These are phyloP conservation scores for Scolopax rusticola DNA, from an alignment of 2,797 vertebrate species.

Conservation along the genomic window DNA sequence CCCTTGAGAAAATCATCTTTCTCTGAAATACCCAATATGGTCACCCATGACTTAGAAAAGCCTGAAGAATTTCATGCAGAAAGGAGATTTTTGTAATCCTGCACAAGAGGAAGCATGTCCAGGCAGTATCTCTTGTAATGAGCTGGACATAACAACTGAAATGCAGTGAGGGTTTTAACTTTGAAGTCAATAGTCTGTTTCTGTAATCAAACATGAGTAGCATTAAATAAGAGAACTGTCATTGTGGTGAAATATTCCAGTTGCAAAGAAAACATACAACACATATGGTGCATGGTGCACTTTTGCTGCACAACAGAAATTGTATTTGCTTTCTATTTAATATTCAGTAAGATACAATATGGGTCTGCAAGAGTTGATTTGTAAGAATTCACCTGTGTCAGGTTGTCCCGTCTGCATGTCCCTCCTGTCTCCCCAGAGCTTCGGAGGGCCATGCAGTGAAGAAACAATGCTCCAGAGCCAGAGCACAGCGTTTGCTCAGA, in stretches of 20 bases:
- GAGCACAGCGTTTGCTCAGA: not conserved
- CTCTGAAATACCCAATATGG: not conserved
- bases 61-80: not conserved
- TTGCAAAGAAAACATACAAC: not conserved
- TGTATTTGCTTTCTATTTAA: not conserved
- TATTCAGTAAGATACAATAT: not conserved
- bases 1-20: not conserved
- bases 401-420: not conserved
- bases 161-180: not conserved
- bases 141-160: not conserved
- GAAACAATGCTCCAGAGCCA: not conserved
- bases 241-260: not conserved
- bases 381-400: slow-evolving; percentile 4
- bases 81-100: not conserved
- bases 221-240: not conserved
- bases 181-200: not conserved
- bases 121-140: not conserved
- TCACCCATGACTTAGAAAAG: not conserved
- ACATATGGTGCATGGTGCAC: not conserved
- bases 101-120: not conserved
- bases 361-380: not conserved
- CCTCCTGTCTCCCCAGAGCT: not conserved
- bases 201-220: not conserved
- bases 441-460: not conserved
- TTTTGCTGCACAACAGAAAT: not conserved